These are phyloP conservation scores for Anas platyrhynchos DNA, from an alignment of 2,113 vertebrate genomes.

Conservation along the genomic window DNA sequence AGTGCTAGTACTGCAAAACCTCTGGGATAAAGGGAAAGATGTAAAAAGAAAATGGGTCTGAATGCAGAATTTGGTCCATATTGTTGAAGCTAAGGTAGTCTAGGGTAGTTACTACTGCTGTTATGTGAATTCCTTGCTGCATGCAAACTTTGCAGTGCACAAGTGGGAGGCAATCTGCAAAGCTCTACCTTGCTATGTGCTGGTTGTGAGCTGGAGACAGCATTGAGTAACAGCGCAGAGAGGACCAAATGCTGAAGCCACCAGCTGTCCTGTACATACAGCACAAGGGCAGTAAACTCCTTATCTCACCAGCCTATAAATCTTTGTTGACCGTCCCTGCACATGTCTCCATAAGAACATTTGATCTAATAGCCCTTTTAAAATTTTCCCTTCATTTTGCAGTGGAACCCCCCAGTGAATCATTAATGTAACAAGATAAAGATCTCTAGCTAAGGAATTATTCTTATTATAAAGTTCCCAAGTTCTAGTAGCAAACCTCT, in stretches of 20 bases:
- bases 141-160: background rate
- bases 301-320: constrained; percentile 30
- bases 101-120: background rate
- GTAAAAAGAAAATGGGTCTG: background rate
- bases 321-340: constrained; percentile 64
- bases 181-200: background rate
- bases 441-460: constrained; percentile 65
- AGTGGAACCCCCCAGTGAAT: constrained; percentile 43
- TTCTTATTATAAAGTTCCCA: constrained; percentile 62
- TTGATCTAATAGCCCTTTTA: constrained; percentile 44
- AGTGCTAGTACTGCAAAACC: background rate
- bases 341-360: constrained; percentile 21
- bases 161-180: background rate
- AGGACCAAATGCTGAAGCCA: background rate
- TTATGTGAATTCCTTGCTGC: background rate
- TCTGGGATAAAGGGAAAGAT: background rate
- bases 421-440: constrained; percentile 68
- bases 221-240: fast-evolving
- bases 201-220: background rate
- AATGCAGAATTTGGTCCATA: background rate
- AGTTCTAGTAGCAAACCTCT: constrained; percentile 49
- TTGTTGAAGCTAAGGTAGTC: background rate
- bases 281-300: constrained; percentile 1
- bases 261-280: background rate
- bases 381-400: constrained; percentile 58